A percentile compares a stretch with the other conserved stretches of the same genome.
Evolutionary conservation across 2,797 vertebrate species (phyloP).

Genomic region (Allobates femoralis): DNA sequence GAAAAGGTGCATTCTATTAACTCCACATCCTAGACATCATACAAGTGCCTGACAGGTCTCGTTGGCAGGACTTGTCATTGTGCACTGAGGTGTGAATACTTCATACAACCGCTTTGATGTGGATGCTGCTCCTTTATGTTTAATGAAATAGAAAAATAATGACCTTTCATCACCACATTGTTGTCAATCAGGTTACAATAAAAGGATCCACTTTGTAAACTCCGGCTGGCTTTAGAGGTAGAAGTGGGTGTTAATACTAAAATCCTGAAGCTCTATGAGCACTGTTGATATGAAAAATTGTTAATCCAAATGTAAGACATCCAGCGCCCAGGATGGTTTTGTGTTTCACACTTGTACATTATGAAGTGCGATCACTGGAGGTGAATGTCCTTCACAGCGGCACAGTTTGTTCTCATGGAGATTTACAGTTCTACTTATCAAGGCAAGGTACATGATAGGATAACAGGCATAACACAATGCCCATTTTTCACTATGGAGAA

Average conservation of each 20-base stretch:
- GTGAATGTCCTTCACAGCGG: constrained; percentile 44
- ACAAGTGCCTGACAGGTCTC: background rate
- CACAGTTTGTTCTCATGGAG: constrained; percentile 51
- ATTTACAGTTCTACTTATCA: constrained; percentile 54
- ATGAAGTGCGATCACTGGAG: background rate
- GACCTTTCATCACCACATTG: background rate
- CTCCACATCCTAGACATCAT: too few species aligned
- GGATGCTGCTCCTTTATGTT: too few species aligned
- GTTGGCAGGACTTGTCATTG: background rate
- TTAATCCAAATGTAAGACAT: constrained; percentile 44
- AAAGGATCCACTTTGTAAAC: background rate
- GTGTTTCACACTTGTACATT: constrained; percentile 35
- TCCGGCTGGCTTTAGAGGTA: background rate
- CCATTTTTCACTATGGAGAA: too few species aligned
- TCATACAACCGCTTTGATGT: background rate
- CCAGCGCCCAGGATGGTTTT: constrained; percentile 34
- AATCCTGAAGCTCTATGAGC: background rate
- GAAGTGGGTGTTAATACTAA: constrained; percentile 44
- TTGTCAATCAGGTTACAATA: background rate
- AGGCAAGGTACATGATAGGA: constrained; percentile 26
- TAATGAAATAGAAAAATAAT: background rate
- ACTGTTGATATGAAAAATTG: constrained; percentile 31
- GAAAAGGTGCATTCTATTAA: background rate
- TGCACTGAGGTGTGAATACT: background rate
- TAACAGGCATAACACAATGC: background rate